Evolutionary conservation across 2,888 invertebrate genomes (phyloP), one percentile per base, ranked within the genome.

Genomic region (Dione juno): DNA sequence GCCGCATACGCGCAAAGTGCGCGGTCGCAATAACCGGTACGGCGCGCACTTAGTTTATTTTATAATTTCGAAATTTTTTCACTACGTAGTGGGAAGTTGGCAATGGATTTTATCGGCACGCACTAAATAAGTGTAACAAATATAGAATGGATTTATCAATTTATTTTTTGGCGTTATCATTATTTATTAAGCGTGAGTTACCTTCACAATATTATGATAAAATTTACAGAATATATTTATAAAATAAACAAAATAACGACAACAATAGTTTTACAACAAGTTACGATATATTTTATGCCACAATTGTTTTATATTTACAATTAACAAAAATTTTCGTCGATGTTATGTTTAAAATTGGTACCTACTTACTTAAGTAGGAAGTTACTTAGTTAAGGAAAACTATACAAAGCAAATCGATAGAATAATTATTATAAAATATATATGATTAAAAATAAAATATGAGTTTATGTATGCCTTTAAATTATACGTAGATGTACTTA

Each of bases 131-230:
- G 76, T 80, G 83, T 79, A 52, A 66, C 79, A 79, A 82, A 73
- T 81, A 78, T 73, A 88, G 82, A 52, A 92, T 92, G 92, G 87
- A 89, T 82, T 79, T 84, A 67, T 67, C 78, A 3, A 78, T 86
- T 73, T 81, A 83, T 67, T 79, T 90, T 59, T 77, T 90, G 77
- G 82, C 83, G 78, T 87, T 89, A 77, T 73, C 85, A 57, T 78
- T 89, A 81, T 83, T 86, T 74, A 88, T 84, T 83, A 88, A 87
- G 83, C 73, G 92, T 92, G 85, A 92, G 92, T 90, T 77, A 63
- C 65, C 19, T 66, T 69, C 54, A 65, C 58, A 54, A 61, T 64
- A 57, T 52, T 59, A 50, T 45, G 10, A 37, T 65, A 48, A 64
- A 35, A 35, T 11, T 3, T 28, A 7, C 16, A n/a, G 9, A 48